Base-by-base conservation (phyloP, 2,797 vertebrate genomes). In the Rallus crepitans region DNA sequence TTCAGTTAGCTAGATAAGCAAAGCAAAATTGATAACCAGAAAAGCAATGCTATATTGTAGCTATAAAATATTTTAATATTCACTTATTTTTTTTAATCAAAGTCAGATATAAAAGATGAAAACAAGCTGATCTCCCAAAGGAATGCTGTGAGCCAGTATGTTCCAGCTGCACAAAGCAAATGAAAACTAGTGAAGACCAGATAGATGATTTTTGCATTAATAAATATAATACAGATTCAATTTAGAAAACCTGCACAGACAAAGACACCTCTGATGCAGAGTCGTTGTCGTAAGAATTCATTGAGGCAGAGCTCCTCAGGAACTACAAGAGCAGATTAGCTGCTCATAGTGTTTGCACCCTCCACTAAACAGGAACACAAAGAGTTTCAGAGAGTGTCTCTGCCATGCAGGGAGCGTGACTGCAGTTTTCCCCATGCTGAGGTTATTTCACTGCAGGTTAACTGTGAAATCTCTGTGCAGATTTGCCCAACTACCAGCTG, bases 401-500 rank as follows among this genome's bases (percentile, higher is more conserved):
- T 59, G 31, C 35, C 24, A 8, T 16, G 33, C n/a, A 13, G 25
- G 47, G 40, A 52, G 31, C 9, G 9, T 28, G 61, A 56, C 52
- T 0, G 2, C 17, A 1, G 39, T 82, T 78, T 83, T 55, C 9
- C 33, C 19, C 10, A 6, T 31, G 28, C 12, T 10, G 4, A 60
- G 17, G 23, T 7, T 88, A 20, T 63, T 53, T 59, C 80, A 57
- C 8, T 52, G 71, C 28, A 37, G 30, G 24, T 73, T 93, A 76
- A 94, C 37, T 86, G 31, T 75, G 42, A 45, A 45, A 45, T 82
- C 8, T 80, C 61, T 95, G 4, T 72, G 76, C 89, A 98, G 98
- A 94, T 98, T 97, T 95, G 97, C 97, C 52, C 98, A 98, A 4
- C 66, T 97, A 90, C 97, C 97, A 61, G 98, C 98, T 45, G 97